Conservation (phyloP, 1,140 invertebrate genomes). For the Conopomorpha cramerella region DNA sequence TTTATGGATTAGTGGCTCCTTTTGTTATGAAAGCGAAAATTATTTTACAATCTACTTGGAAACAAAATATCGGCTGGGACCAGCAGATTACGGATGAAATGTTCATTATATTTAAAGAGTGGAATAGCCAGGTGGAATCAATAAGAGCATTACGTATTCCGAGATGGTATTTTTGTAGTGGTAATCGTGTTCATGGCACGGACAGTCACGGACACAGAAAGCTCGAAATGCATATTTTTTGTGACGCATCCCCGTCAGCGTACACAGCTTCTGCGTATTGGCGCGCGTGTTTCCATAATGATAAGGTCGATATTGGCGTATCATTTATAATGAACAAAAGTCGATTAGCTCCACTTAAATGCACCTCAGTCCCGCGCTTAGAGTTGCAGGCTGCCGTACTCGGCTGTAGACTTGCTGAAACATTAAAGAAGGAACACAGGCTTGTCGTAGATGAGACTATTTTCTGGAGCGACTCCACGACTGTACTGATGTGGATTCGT, state of each 20-base stretch:
- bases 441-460: background rate
- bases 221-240: conserved; percentile 14
- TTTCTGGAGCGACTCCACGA: conserved; percentile 12
- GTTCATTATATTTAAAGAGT: background rate
- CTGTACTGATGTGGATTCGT: conserved; percentile 15
- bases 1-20: conserved; percentile 18
- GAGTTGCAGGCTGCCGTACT: conserved; percentile 24
- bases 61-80: conserved; percentile 19
- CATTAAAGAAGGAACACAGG: conserved; percentile 5
- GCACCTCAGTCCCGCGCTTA: conserved; percentile 13
- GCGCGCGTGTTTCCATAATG: too few species aligned
- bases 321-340: conserved; percentile 9
- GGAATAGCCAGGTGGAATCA: background rate
- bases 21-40: conserved; percentile 17
- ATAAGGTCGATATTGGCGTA: background rate
- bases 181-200: too few species aligned
- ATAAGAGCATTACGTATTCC: background rate
- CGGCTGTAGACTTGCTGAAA: conserved; percentile 10
- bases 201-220: background rate
- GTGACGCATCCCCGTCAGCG: conserved; percentile 11
- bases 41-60: conserved; percentile 25
- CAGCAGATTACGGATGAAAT: conserved; percentile 3
- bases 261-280: conserved; percentile 6
- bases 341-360: conserved; percentile 19
- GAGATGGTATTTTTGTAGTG: background rate